Evolutionary conservation across 2,888 invertebrate genomes (phyloP).

Genomic region (Pogonocherus hispidulus): DNA sequence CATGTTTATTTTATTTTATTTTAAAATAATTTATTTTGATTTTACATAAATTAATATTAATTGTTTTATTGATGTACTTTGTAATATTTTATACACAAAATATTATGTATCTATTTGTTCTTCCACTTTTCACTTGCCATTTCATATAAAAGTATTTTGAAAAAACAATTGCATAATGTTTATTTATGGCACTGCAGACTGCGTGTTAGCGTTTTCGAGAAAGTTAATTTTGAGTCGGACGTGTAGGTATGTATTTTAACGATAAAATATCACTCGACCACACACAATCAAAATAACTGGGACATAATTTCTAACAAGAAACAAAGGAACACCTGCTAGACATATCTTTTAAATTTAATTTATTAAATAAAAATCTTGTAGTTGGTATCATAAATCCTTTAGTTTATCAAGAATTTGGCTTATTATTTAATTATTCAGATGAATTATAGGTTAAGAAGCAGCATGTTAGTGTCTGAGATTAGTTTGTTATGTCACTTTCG

Average conservation of each 20-base stretch:
- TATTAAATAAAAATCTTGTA: background rate
- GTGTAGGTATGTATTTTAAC: background rate
- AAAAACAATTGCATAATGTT: background rate
- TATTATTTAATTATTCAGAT: background rate
- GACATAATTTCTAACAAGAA: background rate
- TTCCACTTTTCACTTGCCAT: too few relatives aligned
- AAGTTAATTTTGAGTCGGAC: background rate
- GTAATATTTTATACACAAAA: too few relatives aligned
- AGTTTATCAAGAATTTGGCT: conserved; percentile 7
- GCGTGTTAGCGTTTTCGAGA: background rate
- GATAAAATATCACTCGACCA: background rate
- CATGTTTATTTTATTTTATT: too few relatives aligned
- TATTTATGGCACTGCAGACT: background rate
- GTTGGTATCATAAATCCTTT: background rate
- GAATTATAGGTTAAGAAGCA: background rate
- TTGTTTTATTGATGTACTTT: too few relatives aligned
- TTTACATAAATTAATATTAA: too few relatives aligned
- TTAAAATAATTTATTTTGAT: too few relatives aligned
- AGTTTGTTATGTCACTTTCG: background rate
- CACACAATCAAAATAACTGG: conserved; percentile 10
- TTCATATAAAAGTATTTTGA: too few relatives aligned
- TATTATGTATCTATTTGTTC: too few relatives aligned
- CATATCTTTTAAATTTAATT: background rate
- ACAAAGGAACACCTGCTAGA: background rate
- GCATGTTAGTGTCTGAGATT: background rate